Evolutionary conservation across 2,888 invertebrate species (phyloP), one percentile per base, ranked within the genome.

Genomic region (Pedicia rivosa): DNA sequence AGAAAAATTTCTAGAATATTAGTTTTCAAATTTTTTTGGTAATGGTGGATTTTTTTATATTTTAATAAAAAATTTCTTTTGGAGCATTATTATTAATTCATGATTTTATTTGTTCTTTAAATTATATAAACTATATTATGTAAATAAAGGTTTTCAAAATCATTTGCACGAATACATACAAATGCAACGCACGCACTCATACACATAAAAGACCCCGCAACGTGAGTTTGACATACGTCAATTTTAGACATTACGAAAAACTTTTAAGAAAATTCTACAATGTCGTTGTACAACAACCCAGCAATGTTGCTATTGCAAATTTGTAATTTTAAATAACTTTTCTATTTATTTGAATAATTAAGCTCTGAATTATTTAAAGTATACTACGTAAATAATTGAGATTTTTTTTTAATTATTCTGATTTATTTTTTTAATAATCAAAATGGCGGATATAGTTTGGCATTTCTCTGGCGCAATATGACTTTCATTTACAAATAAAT

Each of bases 211-310:
- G n/a, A 9, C 10, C 15, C 10, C 12, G 17, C 35, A 35, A 35
- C 25, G 35, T 35, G 35, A 35, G 35, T 34, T 28, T 40, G 40
- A 40, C 40, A 40, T 36, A 40, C 40, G 40, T 40, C 40, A 40
- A 39, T 19, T 31, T 26, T 26, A 20, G 26, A n/a, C 25, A 3
- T 19, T 35, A 26, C n/a, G 25, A 16, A 26, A 35, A 35, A 35
- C 35, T 26, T 35, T 35, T n/a, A 17, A 15, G 15, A 32, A 32
- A 32, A 17, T 30, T 16, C 30, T 17, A 17, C 30, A 17, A 17
- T 17, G 16, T 28, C 8, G 17, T 13, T 12, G n/a, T n/a, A 6
- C 17, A 17, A n/a, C 3, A 30, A 30, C n/a, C 16, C 29, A 5
- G 29, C 16, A 30, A n/a, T n/a, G n/a, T n/a, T n/a, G n/a, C n/a